Evolutionary conservation across 2,113 vertebrate species (phyloP).

Genomic region (Pogonocichla stellata): DNA sequence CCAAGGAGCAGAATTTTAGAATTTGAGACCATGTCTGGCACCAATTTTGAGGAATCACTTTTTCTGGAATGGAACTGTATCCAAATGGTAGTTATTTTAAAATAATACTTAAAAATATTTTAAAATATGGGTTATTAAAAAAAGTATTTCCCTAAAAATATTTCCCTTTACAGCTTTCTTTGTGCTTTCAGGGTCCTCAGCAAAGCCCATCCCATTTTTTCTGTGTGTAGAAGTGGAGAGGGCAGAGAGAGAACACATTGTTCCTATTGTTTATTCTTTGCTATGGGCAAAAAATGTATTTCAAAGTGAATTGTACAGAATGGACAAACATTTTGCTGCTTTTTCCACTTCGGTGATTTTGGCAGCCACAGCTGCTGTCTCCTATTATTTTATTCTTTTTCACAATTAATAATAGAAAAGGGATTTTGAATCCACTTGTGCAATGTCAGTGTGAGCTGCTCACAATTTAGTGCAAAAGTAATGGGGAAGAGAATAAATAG

Average conservation of each 20-base stretch:
- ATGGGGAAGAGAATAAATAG: neutral
- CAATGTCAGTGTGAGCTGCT: neutral
- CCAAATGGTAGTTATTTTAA: neutral
- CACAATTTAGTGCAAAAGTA: neutral
- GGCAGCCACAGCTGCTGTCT: neutral
- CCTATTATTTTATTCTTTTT: neutral
- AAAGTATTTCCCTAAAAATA: neutral
- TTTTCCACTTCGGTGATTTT: neutral
- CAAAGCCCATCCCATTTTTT: neutral
- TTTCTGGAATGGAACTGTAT: neutral
- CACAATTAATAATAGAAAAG: neutral
- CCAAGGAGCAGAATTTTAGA: neutral
- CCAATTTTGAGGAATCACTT: rapidly evolving
- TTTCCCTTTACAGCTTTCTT: neutral
- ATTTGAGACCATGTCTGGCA: neutral
- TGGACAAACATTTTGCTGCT: neutral
- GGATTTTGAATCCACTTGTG: neutral
- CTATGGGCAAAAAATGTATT: neutral
- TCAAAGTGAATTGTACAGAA: rapidly evolving
- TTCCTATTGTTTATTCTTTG: neutral
- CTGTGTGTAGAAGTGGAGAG: neutral
- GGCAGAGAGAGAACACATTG: neutral
- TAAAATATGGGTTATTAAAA: neutral
- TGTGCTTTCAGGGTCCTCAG: neutral
- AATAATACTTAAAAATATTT: neutral